These are phyloP conservation scores for Pollenia amentaria DNA, from an alignment of 2,888 invertebrate genomes.

Conservation along the genomic window DNA sequence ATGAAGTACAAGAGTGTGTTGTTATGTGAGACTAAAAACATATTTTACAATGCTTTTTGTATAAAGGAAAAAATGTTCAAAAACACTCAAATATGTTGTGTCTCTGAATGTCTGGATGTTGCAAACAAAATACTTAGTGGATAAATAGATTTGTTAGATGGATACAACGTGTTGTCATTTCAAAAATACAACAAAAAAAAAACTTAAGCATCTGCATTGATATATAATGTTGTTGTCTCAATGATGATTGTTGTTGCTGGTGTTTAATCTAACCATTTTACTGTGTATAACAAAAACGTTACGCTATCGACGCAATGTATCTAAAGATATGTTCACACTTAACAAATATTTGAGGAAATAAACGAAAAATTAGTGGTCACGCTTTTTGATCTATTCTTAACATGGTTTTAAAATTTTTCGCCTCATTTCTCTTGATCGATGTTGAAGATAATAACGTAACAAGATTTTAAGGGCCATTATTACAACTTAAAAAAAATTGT, in stretches of 20 bases:
- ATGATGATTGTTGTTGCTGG: constrained; percentile 7
- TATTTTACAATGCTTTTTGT: constrained; percentile 9
- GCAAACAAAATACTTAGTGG: constrained; percentile 30
- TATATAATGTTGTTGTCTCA: constrained; percentile 31
- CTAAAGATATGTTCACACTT: too few species aligned
- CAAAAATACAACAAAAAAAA: constrained; percentile 22
- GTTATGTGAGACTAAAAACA: background rate
- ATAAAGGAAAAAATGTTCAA: background rate
- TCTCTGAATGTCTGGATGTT: background rate
- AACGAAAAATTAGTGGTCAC: too few species aligned
- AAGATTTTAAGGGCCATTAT: too few species aligned
- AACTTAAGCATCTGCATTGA: constrained; percentile 51
- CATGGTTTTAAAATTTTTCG: too few species aligned
- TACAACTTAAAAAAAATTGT: too few species aligned
- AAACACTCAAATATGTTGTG: background rate
- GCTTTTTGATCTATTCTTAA: too few species aligned
- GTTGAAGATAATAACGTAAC: too few species aligned
- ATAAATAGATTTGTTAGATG: constrained; percentile 30
- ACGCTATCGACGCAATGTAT: constrained; percentile 47
- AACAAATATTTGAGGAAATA: too few species aligned
- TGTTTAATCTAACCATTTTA: constrained; percentile 49
- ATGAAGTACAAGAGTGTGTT: background rate
- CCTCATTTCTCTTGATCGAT: too few species aligned
- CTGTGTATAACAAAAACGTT: background rate
- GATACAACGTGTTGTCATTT: constrained; percentile 59